These are phyloP conservation scores for Ypsolopha scabrella DNA, from an alignment of 2,888 invertebrate species.

Conservation along the genomic window DNA sequence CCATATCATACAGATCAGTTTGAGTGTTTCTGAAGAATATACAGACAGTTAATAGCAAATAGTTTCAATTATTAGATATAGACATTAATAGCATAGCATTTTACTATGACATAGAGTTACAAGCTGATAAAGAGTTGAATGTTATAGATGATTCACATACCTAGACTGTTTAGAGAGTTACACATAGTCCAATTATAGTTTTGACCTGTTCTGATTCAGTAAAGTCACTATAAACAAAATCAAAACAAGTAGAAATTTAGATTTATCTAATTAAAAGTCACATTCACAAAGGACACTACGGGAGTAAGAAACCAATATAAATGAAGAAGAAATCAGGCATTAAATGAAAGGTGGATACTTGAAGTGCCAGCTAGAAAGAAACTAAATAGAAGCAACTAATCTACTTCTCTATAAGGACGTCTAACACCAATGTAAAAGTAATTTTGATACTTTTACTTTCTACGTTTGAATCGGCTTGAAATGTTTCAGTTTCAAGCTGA, in stretches of 20 bases:
- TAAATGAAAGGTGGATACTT: conserved; percentile 57
- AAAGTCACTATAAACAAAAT: conserved; percentile 11
- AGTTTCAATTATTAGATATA: neutral
- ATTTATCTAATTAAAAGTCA: conserved; percentile 12
- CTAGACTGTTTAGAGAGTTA: neutral
- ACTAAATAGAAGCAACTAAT: conserved; percentile 54
- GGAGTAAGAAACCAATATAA: conserved; percentile 35
- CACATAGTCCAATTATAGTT: conserved; percentile 1
- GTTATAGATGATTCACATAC: neutral
- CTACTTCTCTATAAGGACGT: conserved; percentile 54
- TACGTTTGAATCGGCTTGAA: conserved; percentile 28
- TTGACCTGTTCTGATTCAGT: conserved; percentile 11
- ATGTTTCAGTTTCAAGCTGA: neutral
- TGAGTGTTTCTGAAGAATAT: neutral
- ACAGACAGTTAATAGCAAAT: neutral
- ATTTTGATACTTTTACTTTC: conserved; percentile 21
- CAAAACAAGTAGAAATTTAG: conserved; percentile 8
- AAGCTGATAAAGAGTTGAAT: conserved; percentile 1
- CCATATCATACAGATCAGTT: conserved; percentile 19
- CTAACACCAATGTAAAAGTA: conserved; percentile 39
- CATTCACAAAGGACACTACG: conserved; percentile 48
- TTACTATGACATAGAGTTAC: neutral
- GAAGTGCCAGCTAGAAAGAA: conserved; percentile 64
- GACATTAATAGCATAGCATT: neutral
- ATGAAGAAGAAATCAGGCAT: conserved; percentile 43